Evolutionary conservation across 2,797 vertebrate genomes (phyloP), one percentile per base, ranked within the genome.

Genomic region (Poecilia wingei): DNA sequence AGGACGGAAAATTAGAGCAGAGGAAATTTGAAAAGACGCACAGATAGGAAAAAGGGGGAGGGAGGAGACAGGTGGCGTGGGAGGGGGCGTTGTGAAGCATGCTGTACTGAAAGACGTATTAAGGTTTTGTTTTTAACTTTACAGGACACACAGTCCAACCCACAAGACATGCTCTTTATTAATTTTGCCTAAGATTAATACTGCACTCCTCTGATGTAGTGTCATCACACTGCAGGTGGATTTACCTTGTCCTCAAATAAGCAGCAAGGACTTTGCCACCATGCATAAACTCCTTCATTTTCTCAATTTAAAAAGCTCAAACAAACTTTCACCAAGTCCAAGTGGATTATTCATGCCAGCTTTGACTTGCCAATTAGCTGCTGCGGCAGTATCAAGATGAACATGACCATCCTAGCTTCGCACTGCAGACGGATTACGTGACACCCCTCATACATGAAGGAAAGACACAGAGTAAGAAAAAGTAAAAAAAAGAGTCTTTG

Each of bases 1-100:
- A 84, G 84, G 79, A 82, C 36, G 72, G 87, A 82, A 92, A 91
- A 90, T 91, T 89, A 90, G 88, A 92, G 84, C 81, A 79, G 79
- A 59, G 76, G 81, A 83, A 81, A 89, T 91, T 84, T 87, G 87
- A 89, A 89, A 87, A 89, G 88, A 89, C 85, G 79, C 82, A 76
- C 77, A 80, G 86, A 86, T 70, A 89, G 87, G 87, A 72, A 82
- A 84, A 75, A 70, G 31, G 86, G 86, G 84, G 75, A 31, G 80
- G 79, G 79, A 72, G 80, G 72, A 87, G 70, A 47, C 61, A 51
- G 79, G 77, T 41, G 81, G 87, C 7, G 78, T 78, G 74, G 78
- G 79, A 46, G 18, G 57, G 55, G 74, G 55, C 55, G 84, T 75
- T 49, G 82, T 55, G 68, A 36, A 76, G 75, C 74, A 79, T 68